phyloP scores from a whole-genome alignment of 2,888 invertebrate species.

The Brachypterus glaber region DNA sequence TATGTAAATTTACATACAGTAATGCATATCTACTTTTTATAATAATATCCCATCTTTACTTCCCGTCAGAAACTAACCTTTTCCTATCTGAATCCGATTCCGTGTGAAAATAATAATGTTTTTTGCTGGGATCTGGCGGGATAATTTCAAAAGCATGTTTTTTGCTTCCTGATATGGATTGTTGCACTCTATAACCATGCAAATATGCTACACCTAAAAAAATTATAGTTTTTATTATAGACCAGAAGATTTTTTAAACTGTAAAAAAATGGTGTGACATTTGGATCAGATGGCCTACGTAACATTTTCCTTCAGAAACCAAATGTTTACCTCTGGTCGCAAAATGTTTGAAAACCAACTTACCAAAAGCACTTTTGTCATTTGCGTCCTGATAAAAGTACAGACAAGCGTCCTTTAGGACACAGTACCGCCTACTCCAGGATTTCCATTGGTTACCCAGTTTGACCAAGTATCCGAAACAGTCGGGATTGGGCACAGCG shows the following conservation, averaged over 20 bases:
- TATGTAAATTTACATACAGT: background rate
- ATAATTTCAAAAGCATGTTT: slow-evolving; percentile 86
- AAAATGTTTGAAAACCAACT: slow-evolving; percentile 20
- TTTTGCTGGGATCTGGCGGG: slow-evolving; percentile 77
- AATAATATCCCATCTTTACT: background rate
- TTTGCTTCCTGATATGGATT: slow-evolving; percentile 72
- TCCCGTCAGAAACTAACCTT: slow-evolving; percentile 50
- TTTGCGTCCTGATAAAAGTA: slow-evolving; percentile 88
- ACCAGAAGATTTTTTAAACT: slow-evolving; percentile 3
- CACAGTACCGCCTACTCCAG: slow-evolving; percentile 88
- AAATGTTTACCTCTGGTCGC: background rate
- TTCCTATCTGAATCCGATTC: slow-evolving; percentile 93
- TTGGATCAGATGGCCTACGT: no score
- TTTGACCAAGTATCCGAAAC: slow-evolving; percentile 87
- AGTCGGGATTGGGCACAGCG: slow-evolving; percentile 74
- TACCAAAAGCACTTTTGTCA: slow-evolving; percentile 82
- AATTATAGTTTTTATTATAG: slow-evolving; percentile 1
- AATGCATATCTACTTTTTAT: no score
- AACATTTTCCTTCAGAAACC: no score
- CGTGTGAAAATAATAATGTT: slow-evolving; percentile 85
- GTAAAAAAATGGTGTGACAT: background rate
- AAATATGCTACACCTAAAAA: slow-evolving; percentile 78
- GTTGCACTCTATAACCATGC: slow-evolving; percentile 88
- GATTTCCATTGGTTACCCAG: slow-evolving; percentile 77
- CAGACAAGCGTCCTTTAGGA: slow-evolving; percentile 88